phyloP scores from a whole-genome alignment of 1,140 invertebrate species.

The Cyrtorhinus lividipennis region DNA sequence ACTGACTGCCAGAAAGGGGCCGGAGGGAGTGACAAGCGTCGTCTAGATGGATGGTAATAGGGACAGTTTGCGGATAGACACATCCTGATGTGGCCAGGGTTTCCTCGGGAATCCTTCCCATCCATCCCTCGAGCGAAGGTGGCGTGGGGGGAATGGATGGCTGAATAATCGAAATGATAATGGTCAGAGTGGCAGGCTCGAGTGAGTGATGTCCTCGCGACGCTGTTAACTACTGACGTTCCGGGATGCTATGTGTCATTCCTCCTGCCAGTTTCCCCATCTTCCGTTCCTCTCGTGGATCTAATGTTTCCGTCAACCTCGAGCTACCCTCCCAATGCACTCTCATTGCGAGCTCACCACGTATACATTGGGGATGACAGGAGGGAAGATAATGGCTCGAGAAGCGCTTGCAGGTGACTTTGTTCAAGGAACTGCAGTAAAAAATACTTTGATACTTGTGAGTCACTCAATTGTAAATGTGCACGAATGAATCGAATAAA shows the following conservation, averaged over 20 bases:
- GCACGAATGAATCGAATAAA: no score
- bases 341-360: no score
- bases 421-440: no score
- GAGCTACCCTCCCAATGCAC: no score
- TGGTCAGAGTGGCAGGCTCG: not conserved
- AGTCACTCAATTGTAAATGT: no score
- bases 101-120: not conserved
- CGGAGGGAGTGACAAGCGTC: not conserved
- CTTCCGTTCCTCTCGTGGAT: not conserved
- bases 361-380: no score
- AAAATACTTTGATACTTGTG: no score
- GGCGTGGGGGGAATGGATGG: not conserved
- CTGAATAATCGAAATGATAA: not conserved
- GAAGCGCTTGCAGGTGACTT: no score
- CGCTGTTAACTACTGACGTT: not conserved
- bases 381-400: no score
- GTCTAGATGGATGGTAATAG: not conserved
- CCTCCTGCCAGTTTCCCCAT: not conserved
- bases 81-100: not conserved
- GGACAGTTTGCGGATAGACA: not conserved
- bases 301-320: not conserved
- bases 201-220: not conserved
- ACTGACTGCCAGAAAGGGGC: no score
- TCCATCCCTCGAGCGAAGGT: not conserved
- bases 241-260: not conserved